Evolutionary conservation across 2,888 invertebrate genomes (phyloP).

Genomic region (Epirrhoe alternata): DNA sequence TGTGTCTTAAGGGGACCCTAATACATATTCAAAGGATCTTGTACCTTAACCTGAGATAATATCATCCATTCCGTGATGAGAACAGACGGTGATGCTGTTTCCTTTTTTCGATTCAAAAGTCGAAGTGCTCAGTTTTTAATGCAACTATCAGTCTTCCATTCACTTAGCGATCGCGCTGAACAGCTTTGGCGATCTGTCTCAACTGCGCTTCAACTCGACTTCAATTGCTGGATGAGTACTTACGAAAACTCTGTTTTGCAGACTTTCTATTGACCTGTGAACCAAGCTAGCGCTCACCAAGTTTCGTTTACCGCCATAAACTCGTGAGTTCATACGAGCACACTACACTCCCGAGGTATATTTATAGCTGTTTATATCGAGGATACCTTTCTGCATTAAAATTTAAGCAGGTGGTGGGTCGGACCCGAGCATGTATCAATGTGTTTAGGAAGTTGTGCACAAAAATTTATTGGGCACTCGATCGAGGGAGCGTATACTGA

Average conservation of each 20-base stretch:
- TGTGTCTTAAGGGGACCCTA: too few relatives aligned
- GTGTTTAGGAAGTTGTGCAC: conserved; percentile 48
- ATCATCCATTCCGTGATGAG: too few relatives aligned
- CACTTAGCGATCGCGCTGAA: neutral
- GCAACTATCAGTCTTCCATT: neutral
- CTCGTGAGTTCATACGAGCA: conserved; percentile 38
- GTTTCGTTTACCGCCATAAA: conserved; percentile 40
- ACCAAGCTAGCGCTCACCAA: conserved; percentile 37
- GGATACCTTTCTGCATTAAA: conserved; percentile 47
- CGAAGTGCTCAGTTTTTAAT: neutral
- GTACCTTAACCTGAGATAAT: too few relatives aligned
- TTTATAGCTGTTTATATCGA: conserved; percentile 30
- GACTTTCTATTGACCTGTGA: conserved; percentile 41
- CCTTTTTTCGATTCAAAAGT: neutral
- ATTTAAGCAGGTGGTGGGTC: conserved; percentile 48
- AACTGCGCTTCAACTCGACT: neutral
- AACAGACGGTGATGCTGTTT: too few relatives aligned
- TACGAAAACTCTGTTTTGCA: conserved; percentile 27
- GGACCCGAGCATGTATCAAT: conserved; percentile 46
- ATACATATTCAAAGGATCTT: too few relatives aligned
- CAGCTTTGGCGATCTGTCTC: neutral
- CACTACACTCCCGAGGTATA: conserved; percentile 34
- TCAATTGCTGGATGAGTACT: neutral
- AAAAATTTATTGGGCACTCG: conserved; percentile 47
- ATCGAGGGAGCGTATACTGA: conserved; percentile 41